phyloP scores from a whole-genome alignment of 2,113 vertebrate genomes.

The Noturus placidus region DNA sequence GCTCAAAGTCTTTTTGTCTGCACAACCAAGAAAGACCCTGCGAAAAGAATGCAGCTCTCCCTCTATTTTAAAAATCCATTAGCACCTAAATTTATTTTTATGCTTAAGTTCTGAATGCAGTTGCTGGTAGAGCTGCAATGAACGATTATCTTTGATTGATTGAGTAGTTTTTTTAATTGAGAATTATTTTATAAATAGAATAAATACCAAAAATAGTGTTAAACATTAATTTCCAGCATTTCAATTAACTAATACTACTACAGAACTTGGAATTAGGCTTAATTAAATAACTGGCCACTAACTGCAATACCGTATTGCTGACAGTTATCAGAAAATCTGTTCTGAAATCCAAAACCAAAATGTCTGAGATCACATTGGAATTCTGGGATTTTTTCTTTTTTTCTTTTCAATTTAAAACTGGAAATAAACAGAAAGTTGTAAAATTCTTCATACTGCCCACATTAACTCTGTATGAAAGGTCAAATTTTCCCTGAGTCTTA shows the following conservation, averaged over 20 bases:
- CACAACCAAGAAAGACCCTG: neutral
- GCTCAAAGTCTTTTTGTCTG: neutral
- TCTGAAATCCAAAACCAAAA: neutral
- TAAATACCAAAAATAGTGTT: neutral
- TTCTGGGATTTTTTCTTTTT: neutral
- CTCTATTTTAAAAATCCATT: slow-evolving; percentile 20
- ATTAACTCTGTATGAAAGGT: neutral
- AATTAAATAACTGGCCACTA: neutral
- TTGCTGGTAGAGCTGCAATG: neutral
- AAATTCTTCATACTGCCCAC: neutral
- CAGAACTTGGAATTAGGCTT: neutral
- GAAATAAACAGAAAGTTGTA: neutral
- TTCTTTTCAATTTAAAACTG: neutral
- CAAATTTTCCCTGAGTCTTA: neutral
- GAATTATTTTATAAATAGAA: neutral
- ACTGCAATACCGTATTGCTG: neutral
- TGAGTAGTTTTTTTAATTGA: neutral
- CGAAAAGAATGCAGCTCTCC: neutral
- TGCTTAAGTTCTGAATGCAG: neutral
- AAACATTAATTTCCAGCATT: neutral
- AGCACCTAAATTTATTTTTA: neutral
- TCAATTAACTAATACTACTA: neutral
- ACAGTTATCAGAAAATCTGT: neutral
- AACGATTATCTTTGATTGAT: neutral
- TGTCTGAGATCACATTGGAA: neutral